Evolutionary conservation across 35 echinoderm and acorn worm genomes (phyloP).

Genomic region (Diadema setosum): DNA sequence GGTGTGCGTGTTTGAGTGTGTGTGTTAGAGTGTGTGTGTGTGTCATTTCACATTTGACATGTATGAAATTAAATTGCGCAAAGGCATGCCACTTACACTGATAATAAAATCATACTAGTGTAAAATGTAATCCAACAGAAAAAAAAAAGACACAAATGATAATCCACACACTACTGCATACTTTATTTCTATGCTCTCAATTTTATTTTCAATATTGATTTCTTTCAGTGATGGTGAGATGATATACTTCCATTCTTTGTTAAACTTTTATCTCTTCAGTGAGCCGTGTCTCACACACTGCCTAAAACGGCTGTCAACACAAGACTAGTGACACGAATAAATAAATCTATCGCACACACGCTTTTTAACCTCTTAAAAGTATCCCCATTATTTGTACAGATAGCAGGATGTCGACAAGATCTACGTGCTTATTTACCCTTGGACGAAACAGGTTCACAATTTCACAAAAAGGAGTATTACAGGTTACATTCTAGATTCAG

Average conservation of each 20-base stretch:
- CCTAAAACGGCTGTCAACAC: neutral
- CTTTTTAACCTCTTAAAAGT: neutral
- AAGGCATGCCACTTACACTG: no score
- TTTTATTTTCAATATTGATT: neutral
- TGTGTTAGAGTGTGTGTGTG: no score
- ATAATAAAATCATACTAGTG: no score
- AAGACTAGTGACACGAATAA: neutral
- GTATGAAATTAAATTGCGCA: no score
- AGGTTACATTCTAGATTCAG: neutral
- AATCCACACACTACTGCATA: no score
- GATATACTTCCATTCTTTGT: neutral
- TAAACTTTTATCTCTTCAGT: neutral
- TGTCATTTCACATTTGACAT: no score
- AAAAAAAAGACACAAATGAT: no score
- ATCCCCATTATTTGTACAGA: neutral
- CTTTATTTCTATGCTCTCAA: slow-evolving; percentile 1
- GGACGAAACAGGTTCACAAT: neutral
- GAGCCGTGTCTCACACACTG: neutral
- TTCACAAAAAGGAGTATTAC: neutral
- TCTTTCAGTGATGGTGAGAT: neutral
- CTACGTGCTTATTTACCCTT: neutral
- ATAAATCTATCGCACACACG: neutral
- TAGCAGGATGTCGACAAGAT: neutral
- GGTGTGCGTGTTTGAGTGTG: no score
- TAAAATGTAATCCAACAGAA: no score